Evolutionary conservation across 2,888 invertebrate species (phyloP), one percentile per base, ranked within the genome.

Genomic region (Tenthredo livida): DNA sequence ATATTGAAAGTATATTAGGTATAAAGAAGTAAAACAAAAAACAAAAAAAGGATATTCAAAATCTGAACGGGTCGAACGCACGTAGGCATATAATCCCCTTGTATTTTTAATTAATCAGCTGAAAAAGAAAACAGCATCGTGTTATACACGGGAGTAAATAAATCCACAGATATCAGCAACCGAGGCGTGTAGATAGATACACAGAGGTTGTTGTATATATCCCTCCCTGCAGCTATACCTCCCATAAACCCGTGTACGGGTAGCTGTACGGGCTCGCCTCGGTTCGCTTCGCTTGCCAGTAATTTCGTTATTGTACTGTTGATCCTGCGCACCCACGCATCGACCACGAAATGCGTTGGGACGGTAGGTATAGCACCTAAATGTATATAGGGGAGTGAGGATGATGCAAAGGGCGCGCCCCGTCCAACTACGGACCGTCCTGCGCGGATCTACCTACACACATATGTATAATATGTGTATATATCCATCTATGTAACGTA

Each of bases 261-360:
- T 25, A n/a, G 47, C 47, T 47, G 12, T 12, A 47, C 47, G 15
- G 47, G 47, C 47, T 47, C 47, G 47, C 47, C 47, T 47, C 58
- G 80, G 58, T 61, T 80, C 80, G 58, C 61, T 61, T 61, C 80
- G 61, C 37, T 58, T 40, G 80, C 61, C 61, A 80, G 37, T 58
- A 80, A 80, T 80, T 80, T 80, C 80, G 80, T 80, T 80, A 61
- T 80, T 80, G 61, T 80, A 21, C 61, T 61, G 80, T 61, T 80
- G 80, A 80, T 80, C 80, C 80, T 25, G 80, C 58, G 37, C 58
- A 50, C 77, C 77, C 77, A 77, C 77, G 77, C 77, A 77, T 77
- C 77, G 77, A 77, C 80, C 80, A 61, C 58, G 40, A 58, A 80
- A 61, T 58, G 58, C 80, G 80, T 80, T 58, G 12, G 40, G 47